phyloP scores from a whole-genome alignment of 2,113 vertebrate genomes.

The Nannobrachium achirus region DNA sequence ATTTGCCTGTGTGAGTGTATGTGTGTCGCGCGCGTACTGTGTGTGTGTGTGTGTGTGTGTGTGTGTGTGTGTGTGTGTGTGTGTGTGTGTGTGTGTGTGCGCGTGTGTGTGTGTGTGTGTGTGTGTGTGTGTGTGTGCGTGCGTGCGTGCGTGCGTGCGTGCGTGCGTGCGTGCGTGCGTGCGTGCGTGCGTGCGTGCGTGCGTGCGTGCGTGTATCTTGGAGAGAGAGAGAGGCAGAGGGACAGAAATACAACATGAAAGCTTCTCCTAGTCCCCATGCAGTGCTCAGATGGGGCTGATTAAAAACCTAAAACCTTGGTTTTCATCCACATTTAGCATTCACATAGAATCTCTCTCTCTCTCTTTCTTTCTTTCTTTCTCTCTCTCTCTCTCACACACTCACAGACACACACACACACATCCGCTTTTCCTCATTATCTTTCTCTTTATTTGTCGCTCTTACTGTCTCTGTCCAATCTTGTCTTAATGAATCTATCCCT shows the following conservation, averaged over 20 bases:
- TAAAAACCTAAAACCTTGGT: conserved; percentile 74
- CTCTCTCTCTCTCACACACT: conserved; percentile 5
- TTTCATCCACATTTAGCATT: conserved; percentile 70
- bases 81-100: no score
- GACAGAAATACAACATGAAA: conserved; percentile 65
- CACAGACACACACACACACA: background rate
- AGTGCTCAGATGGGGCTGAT: conserved; percentile 77
- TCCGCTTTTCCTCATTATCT: conserved; percentile 9
- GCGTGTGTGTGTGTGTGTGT: conserved; percentile 27
- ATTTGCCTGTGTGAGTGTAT: conserved; percentile 21
- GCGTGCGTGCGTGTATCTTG: conserved; percentile 23
- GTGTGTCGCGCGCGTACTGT: conserved; percentile 41
- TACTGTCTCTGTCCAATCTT: conserved; percentile 14
- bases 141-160: conserved; percentile 18
- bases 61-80: no score
- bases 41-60: no score
- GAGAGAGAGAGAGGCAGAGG: conserved; percentile 26
- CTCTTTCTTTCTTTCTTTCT: background rate
- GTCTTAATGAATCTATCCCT: background rate
- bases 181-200: conserved; percentile 30
- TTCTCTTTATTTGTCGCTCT: conserved; percentile 42
- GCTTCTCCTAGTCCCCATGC: conserved; percentile 69
- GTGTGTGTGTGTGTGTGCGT: conserved; percentile 34
- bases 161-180: conserved; percentile 7
- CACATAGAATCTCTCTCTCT: conserved; percentile 44